phyloP scores from a whole-genome alignment of 2,888 invertebrate species.

The Pristionchus maxplancki region DNA sequence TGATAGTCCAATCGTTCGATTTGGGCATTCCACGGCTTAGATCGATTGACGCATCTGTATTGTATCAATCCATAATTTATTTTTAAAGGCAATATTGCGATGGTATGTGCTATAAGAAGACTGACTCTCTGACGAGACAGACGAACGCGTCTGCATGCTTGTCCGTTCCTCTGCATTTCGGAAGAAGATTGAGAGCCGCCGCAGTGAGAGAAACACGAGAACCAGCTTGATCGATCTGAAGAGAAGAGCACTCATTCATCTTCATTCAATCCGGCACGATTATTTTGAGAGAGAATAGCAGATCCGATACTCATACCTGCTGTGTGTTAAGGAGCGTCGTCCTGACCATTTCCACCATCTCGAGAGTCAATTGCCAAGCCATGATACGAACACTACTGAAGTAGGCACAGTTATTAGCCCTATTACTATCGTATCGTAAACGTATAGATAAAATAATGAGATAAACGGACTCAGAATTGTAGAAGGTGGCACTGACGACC shows the following conservation, averaged over 20 bases:
- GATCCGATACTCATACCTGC: too few relatives aligned
- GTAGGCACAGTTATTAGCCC: too few relatives aligned
- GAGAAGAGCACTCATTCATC: too few relatives aligned
- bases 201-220: background rate
- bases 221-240: too few relatives aligned
- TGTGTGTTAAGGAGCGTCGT: background rate
- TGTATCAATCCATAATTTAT: background rate
- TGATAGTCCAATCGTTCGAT: background rate
- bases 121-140: constrained; percentile 1
- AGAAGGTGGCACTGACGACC: background rate
- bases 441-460: background rate
- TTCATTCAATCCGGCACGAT: background rate
- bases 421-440: background rate
- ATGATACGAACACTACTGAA: constrained; percentile 17
- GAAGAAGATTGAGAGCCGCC: background rate
- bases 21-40: background rate
- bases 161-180: background rate
- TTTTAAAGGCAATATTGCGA: too few relatives aligned
- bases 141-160: background rate
- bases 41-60: background rate
- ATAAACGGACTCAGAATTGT: background rate
- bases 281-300: too few relatives aligned
- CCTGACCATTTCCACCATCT: background rate
- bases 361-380: background rate
- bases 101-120: too few relatives aligned